Evolutionary conservation across 2,888 invertebrate genomes (phyloP).

Genomic region (Stenurella melanura): DNA sequence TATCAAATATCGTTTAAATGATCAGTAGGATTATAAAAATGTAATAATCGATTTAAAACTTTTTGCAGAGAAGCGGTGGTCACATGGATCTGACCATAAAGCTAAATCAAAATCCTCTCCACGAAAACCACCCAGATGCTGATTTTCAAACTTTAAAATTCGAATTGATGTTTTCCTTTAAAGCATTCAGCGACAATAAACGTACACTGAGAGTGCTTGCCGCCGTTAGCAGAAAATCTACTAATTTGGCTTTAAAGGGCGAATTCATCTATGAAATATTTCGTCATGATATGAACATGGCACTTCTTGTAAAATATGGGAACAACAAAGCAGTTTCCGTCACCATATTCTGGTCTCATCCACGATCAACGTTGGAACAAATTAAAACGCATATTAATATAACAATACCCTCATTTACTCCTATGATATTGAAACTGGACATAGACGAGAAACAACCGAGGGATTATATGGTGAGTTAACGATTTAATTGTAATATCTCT

Average conservation of each 20-base stretch:
- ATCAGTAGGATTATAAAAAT: no score
- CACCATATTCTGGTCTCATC: slow-evolving; percentile 78
- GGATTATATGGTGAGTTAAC: slow-evolving; percentile 80
- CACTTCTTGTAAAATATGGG: slow-evolving; percentile 76
- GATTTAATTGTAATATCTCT: no score
- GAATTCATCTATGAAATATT: slow-evolving; percentile 75
- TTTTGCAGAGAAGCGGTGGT: slow-evolving; percentile 79
- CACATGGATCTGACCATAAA: slow-evolving; percentile 84
- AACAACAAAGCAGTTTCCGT: slow-evolving; percentile 78
- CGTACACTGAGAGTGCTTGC: slow-evolving; percentile 78
- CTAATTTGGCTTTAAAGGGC: slow-evolving; percentile 80
- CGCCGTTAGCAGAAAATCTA: slow-evolving; percentile 79
- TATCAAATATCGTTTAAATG: no score
- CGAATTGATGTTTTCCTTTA: slow-evolving; percentile 75
- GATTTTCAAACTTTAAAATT: slow-evolving; percentile 78
- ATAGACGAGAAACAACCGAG: slow-evolving; percentile 81
- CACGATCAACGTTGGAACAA: slow-evolving; percentile 80
- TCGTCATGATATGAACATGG: slow-evolving; percentile 76
- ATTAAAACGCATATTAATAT: slow-evolving; percentile 84
- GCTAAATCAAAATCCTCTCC: slow-evolving; percentile 80
- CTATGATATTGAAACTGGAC: slow-evolving; percentile 80
- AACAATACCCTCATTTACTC: slow-evolving; percentile 83
- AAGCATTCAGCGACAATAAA: slow-evolving; percentile 74
- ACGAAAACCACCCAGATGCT: slow-evolving; percentile 72
- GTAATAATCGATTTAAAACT: slow-evolving; percentile 42